Percentiles rank a stretch among this genome's conserved stretches.
phyloP scores from a whole-genome alignment of 2,797 vertebrate species.

The Erpetoichthys calabaricus region DNA sequence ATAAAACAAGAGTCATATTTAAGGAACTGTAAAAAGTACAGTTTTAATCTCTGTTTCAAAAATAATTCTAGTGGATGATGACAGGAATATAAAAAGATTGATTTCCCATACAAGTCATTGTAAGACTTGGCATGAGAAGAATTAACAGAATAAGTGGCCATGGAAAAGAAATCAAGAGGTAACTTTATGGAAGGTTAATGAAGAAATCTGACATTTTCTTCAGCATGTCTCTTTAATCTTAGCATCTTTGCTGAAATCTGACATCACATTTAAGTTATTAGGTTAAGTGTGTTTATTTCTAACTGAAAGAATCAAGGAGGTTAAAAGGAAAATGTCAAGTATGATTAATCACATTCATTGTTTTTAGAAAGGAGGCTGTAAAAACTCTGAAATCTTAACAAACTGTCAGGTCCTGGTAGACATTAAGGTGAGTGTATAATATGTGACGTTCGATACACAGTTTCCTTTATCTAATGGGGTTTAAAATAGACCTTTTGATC shows the following conservation, averaged over 20 bases:
- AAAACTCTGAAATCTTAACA: too few species aligned
- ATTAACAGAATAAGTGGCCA: neutral
- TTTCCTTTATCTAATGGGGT: too few species aligned
- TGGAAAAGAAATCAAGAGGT: neutral
- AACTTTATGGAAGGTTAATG: neutral
- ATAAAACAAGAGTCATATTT: too few species aligned
- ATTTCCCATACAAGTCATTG: too few species aligned
- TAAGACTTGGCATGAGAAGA: too few species aligned
- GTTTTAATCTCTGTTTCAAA: neutral
- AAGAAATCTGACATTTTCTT: neutral
- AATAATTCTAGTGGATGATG: too few species aligned
- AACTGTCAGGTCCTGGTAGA: too few species aligned
- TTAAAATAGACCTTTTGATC: too few species aligned
- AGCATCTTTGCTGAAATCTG: neutral
- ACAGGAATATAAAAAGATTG: too few species aligned
- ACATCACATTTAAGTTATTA: neutral
- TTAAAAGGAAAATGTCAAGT: neutral
- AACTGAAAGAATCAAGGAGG: neutral
- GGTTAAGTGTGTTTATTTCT: neutral
- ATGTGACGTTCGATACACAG: too few species aligned
- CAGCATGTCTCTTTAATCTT: neutral
- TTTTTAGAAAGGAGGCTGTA: neutral
- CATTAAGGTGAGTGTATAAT: too few species aligned
- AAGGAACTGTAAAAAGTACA: neutral
- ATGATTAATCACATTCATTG: constrained; percentile 1